Evolutionary conservation across 2,888 invertebrate species (phyloP).

Genomic region (Teleiodes luculella): DNA sequence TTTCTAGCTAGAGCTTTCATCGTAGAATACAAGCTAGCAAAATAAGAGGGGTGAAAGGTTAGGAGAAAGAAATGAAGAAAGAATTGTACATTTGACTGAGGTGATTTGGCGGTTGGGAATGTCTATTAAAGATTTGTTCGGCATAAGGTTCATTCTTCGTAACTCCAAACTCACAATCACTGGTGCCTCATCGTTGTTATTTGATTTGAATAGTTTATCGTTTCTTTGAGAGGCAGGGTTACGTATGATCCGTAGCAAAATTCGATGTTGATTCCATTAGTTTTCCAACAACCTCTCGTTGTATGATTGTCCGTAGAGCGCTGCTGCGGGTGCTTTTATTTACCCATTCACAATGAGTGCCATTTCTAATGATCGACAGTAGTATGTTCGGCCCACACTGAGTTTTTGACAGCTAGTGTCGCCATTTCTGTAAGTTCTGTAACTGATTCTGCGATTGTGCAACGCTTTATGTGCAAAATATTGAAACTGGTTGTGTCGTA

Average conservation of each 20-base stretch:
- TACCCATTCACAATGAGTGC: conserved; percentile 38
- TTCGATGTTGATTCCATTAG: background rate
- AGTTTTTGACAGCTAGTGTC: conserved; percentile 24
- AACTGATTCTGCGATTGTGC: conserved; percentile 22
- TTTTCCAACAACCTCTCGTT: conserved; percentile 9
- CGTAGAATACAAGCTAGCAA: background rate
- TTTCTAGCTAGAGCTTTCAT: background rate
- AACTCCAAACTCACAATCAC: no score
- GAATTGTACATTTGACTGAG: background rate
- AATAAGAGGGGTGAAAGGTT: background rate
- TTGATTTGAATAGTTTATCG: no score
- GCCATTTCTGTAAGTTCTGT: conserved; percentile 10
- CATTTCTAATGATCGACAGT: conserved; percentile 41
- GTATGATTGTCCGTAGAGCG: background rate
- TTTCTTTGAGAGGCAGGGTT: no score
- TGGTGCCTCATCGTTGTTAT: no score
- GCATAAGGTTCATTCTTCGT: no score
- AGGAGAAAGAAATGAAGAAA: background rate
- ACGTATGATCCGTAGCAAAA: background rate
- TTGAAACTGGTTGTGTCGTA: conserved; percentile 10
- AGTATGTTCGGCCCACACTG: conserved; percentile 41
- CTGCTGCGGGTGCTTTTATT: background rate
- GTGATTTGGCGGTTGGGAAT: no score
- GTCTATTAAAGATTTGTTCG: no score
- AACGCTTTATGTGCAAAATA: conserved; percentile 24